These are phyloP conservation scores for Chloroclystis v-ata DNA, from an alignment of 2,888 invertebrate species.

Conservation along the genomic window DNA sequence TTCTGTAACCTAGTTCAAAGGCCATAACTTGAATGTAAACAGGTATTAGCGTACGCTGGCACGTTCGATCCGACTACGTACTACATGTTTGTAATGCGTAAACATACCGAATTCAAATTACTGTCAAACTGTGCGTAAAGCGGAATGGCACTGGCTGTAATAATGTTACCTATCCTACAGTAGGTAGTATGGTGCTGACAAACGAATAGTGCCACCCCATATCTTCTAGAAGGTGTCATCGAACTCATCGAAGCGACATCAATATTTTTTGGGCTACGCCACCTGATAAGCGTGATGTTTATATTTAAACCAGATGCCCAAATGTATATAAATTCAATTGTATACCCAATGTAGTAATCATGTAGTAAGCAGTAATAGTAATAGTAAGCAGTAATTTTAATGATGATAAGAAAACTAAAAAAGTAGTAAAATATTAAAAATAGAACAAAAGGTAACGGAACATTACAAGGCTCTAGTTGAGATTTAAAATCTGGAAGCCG, in stretches of 20 bases:
- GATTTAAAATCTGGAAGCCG: slow-evolving; percentile 2
- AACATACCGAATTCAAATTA: slow-evolving; percentile 20
- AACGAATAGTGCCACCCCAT: not conserved
- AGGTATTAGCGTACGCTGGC: slow-evolving; percentile 13
- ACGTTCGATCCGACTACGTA: slow-evolving; percentile 18
- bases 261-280: not conserved
- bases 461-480: not conserved
- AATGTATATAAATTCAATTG: too few species aligned
- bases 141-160: slow-evolving; percentile 15
- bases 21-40: slow-evolving; percentile 17
- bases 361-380: too few species aligned
- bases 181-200: too few species aligned
- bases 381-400: too few species aligned
- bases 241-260: too few species aligned
- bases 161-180: too few species aligned
- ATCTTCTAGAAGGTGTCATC: not conserved
- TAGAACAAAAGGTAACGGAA: not conserved
- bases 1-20: not conserved
- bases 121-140: slow-evolving; percentile 19
- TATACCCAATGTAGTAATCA: too few species aligned
- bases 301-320: too few species aligned
- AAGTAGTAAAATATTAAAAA: not conserved
- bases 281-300: too few species aligned
- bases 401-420: not conserved
- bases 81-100: slow-evolving; percentile 26